Conservation (phyloP, 2,888 invertebrate species). For the Andricus curvator region DNA sequence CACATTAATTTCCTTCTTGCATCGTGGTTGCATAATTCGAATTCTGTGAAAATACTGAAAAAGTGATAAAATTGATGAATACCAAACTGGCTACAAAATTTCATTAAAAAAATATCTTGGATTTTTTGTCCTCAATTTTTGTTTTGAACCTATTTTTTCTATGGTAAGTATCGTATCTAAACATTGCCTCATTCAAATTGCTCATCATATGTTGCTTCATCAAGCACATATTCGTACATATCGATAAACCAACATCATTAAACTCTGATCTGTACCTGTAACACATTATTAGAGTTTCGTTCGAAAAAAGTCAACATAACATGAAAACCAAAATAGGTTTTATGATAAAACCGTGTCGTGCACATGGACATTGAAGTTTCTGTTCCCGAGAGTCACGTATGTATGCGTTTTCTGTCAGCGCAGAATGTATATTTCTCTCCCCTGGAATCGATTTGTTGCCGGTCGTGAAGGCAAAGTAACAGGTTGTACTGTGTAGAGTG, state of each 20-base stretch:
- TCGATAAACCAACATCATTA: not conserved
- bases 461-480: constrained; percentile 59
- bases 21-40: no score
- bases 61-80: no score
- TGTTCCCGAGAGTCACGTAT: not conserved
- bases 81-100: no score
- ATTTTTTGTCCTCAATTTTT: no score
- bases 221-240: not conserved
- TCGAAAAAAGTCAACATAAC: constrained; percentile 2
- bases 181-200: not conserved
- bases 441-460: constrained; percentile 50
- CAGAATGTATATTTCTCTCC: constrained; percentile 18
- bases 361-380: constrained; percentile 17
- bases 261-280: no score
- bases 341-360: constrained; percentile 13
- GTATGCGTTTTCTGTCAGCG: not conserved
- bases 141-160: no score
- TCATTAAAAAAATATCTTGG: no score
- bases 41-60: no score
- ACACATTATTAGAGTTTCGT: not conserved
- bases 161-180: not conserved
- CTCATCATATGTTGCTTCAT: not conserved
- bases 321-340: constrained; percentile 20
- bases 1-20: no score
- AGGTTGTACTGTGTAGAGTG: constrained; percentile 61